Conservation (phyloP, 1,140 invertebrate genomes). For the Drosophila serrata region DNA sequence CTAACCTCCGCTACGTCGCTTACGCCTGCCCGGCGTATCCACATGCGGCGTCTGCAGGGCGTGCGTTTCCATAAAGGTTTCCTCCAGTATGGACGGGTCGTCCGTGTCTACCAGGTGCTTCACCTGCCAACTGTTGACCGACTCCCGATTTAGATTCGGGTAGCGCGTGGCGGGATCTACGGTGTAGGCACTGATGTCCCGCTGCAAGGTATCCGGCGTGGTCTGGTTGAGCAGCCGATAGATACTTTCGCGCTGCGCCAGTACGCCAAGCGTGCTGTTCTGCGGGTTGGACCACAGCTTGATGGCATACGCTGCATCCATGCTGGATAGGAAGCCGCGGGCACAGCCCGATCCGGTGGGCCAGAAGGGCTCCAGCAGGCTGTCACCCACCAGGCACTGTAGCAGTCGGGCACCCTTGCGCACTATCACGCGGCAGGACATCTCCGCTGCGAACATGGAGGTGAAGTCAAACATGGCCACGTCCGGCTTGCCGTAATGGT, state of each 20-base stretch:
- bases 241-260: slow-evolving; percentile 97
- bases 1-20: slow-evolving; percentile 80
- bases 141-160: slow-evolving; percentile 88
- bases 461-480: slow-evolving; percentile 99
- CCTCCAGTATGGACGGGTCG: slow-evolving; percentile 87
- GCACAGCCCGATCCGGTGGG: slow-evolving; percentile 99
- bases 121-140: slow-evolving; percentile 88
- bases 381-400: slow-evolving; percentile 97
- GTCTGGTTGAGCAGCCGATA: slow-evolving; percentile 96
- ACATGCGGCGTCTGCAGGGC: slow-evolving; percentile 61
- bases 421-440: slow-evolving; percentile 92
- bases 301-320: slow-evolving; percentile 98
- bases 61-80: slow-evolving; percentile 86
- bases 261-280: slow-evolving; percentile 91
- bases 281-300: slow-evolving; percentile 91
- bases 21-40: slow-evolving; percentile 73
- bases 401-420: slow-evolving; percentile 92
- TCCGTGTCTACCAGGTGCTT: slow-evolving; percentile 88
- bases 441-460: slow-evolving; percentile 98
- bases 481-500: slow-evolving; percentile 98
- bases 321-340: slow-evolving; percentile 96
- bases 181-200: slow-evolving; percentile 95
- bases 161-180: slow-evolving; percentile 95
- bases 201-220: slow-evolving; percentile 97
- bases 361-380: slow-evolving; percentile 99